phyloP scores from a whole-genome alignment of 2,797 vertebrate species.

The Phataginus tricuspis region DNA sequence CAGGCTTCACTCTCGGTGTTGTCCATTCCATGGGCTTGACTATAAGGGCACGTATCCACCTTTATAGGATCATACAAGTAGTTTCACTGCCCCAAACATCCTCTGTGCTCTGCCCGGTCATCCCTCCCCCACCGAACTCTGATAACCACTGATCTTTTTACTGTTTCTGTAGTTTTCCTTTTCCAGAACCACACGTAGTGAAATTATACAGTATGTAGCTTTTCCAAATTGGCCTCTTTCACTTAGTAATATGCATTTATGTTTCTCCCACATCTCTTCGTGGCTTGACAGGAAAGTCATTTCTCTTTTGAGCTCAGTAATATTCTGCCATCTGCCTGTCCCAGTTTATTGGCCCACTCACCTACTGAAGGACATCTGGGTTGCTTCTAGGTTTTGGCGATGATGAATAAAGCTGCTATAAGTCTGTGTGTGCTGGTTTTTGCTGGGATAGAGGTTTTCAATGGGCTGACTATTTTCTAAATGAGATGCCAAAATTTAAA shows the following conservation, averaged over 20 bases:
- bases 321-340: too few relatives aligned
- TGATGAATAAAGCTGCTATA: neutral
- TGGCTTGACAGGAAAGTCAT: neutral
- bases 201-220: fast-evolving
- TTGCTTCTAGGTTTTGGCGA: neutral
- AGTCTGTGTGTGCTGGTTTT: neutral
- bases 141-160: fast-evolving
- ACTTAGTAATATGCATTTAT: fast-evolving
- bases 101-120: fast-evolving
- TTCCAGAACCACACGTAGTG: neutral
- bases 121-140: neutral
- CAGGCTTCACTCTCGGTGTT: neutral
- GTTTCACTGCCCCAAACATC: neutral
- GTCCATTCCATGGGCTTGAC: too few relatives aligned
- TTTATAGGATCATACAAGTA: fast-evolving
- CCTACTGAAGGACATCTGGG: neutral
- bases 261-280: neutral
- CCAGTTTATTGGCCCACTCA: neutral
- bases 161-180: neutral
- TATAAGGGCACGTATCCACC: fast-evolving
- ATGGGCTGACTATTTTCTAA: neutral
- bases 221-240: neutral
- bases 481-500: neutral
- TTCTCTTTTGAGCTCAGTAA: neutral
- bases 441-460: neutral